These are phyloP conservation scores for Peromyscus melanophrys DNA, from an alignment of 2,797 vertebrate species.

Conservation along the genomic window DNA sequence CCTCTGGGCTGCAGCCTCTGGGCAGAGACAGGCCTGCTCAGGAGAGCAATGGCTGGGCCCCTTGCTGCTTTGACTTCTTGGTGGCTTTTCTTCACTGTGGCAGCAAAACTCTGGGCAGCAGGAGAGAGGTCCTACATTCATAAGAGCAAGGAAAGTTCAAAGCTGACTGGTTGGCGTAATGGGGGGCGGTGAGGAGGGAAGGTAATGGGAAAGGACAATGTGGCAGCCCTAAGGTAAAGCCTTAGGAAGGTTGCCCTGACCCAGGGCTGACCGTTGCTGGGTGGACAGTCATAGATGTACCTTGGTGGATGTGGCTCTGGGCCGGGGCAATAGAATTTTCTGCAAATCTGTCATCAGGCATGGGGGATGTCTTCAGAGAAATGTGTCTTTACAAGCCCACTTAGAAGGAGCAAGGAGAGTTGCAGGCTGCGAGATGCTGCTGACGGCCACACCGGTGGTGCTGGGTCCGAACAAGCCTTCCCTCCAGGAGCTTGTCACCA, in stretches of 20 bases:
- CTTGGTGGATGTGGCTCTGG: too few species aligned
- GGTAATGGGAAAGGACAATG: not conserved
- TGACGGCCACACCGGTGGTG: too few species aligned
- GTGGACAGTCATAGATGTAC: too few species aligned
- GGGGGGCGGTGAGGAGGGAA: not conserved
- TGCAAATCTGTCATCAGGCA: not conserved
- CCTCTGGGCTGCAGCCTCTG: not conserved
- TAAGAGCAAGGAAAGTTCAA: not conserved
- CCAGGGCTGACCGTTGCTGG: not conserved
- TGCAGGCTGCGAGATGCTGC: fast-evolving
- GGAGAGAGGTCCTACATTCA: not conserved
- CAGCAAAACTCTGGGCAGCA: not conserved
- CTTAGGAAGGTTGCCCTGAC: not conserved
- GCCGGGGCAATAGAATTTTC: not conserved
- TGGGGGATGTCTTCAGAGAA: not conserved
- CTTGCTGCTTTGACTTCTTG: not conserved
- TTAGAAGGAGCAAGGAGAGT: not conserved
- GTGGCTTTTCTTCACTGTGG: not conserved
- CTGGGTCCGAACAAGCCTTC: fast-evolving
- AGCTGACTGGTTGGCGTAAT: fast-evolving
- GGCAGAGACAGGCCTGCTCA: not conserved
- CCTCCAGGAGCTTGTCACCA: not conserved
- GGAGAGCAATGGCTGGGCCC: fast-evolving
- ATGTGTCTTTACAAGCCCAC: not conserved
- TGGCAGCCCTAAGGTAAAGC: not conserved